Evolutionary conservation across 1,140 invertebrate species (phyloP).

Genomic region (Ectropis grisescens): DNA sequence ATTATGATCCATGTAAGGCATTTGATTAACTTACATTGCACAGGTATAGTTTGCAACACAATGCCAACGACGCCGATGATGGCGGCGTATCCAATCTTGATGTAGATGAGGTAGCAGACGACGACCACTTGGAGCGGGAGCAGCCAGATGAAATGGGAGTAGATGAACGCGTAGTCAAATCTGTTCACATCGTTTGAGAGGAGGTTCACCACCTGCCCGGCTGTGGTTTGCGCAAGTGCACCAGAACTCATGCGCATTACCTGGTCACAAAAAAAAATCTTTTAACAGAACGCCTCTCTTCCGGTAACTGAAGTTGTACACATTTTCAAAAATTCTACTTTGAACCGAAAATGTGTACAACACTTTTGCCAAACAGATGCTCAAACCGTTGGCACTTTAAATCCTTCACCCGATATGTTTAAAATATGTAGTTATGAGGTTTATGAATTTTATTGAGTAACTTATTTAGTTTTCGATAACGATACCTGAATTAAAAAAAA

Average conservation of each 20-base stretch:
- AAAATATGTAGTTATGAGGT: too few species aligned
- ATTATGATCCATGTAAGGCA: background rate
- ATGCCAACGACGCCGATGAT: conserved; percentile 79
- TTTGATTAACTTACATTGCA: conserved; percentile 72
- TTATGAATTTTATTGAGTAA: too few species aligned
- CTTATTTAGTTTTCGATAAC: too few species aligned
- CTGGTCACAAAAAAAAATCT: conserved; percentile 21
- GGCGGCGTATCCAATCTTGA: conserved; percentile 77
- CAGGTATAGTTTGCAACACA: conserved; percentile 75
- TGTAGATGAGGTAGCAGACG: conserved; percentile 81
- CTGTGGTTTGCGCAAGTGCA: conserved; percentile 80
- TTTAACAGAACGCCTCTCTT: too few species aligned
- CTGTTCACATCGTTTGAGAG: conserved; percentile 86
- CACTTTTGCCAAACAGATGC: too few species aligned
- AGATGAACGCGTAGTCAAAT: conserved; percentile 75
- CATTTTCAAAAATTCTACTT: too few species aligned
- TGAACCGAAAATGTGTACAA: too few species aligned
- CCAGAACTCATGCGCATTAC: conserved; percentile 75
- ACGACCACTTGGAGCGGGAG: conserved; percentile 79
- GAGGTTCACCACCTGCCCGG: conserved; percentile 88
- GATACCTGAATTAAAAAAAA: too few species aligned
- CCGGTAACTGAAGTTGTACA: too few species aligned
- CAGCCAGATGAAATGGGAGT: conserved; percentile 78
- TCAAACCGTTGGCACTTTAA: too few species aligned
- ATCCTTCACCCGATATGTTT: too few species aligned